Base-by-base conservation (phyloP, 2,888 invertebrate genomes). In the Caenorhabditis sp. region DNA sequence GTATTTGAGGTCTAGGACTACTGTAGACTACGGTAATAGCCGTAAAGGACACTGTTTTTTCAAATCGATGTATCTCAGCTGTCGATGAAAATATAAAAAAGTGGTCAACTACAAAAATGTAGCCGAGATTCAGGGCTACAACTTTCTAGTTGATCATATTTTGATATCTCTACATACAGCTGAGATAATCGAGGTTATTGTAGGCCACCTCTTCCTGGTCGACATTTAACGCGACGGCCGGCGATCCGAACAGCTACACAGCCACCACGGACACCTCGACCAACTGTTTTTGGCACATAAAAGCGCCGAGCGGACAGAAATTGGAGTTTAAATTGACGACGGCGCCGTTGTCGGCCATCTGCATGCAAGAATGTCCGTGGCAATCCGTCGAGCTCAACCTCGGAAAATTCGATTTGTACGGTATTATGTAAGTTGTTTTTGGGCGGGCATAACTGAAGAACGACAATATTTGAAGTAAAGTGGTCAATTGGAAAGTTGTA, bases 231-330 rank as follows among this genome's bases (percentile, higher is more conserved):
- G 75, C 48, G 5, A 65, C 37, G n/a, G 73, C 76, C 7, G 80
- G 80, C 0, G 66, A 80, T 43, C 62, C 72, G 17, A 58, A 52
- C 30, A 73, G 68, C 50, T 80, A 76, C 66, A 59, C 62, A 0
- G 39, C 68, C 15, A 50, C 52, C n/a, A 43, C 35, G 0, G 59
- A 65, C 32, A 72, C 52, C 17, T 45, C 78, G 0, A 55, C 61
- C 1, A 55, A 66, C 24, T 80, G 80, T 35, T 78, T 61, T 35
- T 80, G 80, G 80, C 70, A 73, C 27, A 66, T 80, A 8, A 66
- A 80, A 22, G 71, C 76, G 0, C 53, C 59, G 6, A 35, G 22
- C 8, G 71, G 71, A 32, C 61, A 71, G 20, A 52, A 56, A 37
- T 27, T 77, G 0, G 59, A 65, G 20, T 45, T 76, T 30, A 37